Conservation (phyloP, 2,113 vertebrate genomes). For the Urocitellus parryii region DNA sequence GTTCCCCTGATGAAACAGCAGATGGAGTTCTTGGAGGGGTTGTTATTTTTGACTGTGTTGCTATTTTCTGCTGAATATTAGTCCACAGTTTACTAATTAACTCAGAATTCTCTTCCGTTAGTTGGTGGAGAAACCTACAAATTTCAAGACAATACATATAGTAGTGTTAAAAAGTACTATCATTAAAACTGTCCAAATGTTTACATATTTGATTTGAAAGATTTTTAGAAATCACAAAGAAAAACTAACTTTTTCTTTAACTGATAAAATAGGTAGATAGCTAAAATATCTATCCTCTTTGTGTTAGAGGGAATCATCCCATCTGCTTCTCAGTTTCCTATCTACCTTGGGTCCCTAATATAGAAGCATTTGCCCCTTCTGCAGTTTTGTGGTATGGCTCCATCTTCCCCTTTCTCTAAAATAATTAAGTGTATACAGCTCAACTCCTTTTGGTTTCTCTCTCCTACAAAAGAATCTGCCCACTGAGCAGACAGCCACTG, state of each 20-base stretch:
- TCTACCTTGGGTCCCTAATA: background rate
- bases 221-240: constrained; percentile 55
- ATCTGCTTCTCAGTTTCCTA: background rate
- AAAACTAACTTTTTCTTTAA: constrained; percentile 33
- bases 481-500: background rate
- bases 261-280: background rate
- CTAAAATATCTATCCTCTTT: constrained; percentile 5
- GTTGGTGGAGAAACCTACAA: constrained; percentile 78
- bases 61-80: constrained; percentile 78
- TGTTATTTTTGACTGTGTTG: constrained; percentile 65
- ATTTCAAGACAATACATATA: background rate
- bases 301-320: background rate
- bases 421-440: background rate
- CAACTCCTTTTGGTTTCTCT: background rate
- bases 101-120: constrained; percentile 83
- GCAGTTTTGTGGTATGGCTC: background rate
- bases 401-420: constrained; percentile 23
- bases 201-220: constrained; percentile 27
- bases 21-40: constrained; percentile 73
- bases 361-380: background rate
- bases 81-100: constrained; percentile 80
- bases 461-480: background rate
- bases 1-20: constrained; percentile 76
- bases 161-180: constrained; percentile 42
- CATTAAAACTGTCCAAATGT: constrained; percentile 26